Evolutionary conservation across 2,113 vertebrate genomes (phyloP).

Genomic region (Phyllostomus hastatus): DNA sequence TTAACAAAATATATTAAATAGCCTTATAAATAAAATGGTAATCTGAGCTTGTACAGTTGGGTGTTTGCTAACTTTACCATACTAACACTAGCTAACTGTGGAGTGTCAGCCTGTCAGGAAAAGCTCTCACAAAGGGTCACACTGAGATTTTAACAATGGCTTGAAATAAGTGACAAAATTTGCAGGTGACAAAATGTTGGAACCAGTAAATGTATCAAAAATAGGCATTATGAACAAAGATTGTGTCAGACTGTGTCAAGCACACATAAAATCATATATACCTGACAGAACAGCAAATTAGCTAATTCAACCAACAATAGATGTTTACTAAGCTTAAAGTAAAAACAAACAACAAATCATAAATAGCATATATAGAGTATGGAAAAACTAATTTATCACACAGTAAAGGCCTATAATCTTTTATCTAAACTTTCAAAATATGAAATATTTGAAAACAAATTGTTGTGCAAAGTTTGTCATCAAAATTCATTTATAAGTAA

Average conservation of each 20-base stretch:
- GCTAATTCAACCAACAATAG: neutral
- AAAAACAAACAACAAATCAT: neutral
- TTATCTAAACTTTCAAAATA: neutral
- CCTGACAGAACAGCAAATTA: neutral
- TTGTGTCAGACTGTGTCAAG: neutral
- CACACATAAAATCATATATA: neutral
- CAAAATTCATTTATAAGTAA: constrained; percentile 22
- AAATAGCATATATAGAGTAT: neutral
- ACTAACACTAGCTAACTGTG: neutral
- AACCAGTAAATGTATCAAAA: neutral
- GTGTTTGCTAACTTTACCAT: neutral
- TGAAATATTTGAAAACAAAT: neutral
- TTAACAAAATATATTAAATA: neutral
- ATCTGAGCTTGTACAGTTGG: neutral
- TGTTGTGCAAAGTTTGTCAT: neutral
- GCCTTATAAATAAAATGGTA: neutral
- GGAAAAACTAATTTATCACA: neutral
- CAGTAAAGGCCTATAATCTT: neutral
- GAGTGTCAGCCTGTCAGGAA: neutral
- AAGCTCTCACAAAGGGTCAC: neutral
- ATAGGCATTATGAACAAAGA: neutral
- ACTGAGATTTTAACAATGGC: neutral
- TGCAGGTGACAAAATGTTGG: neutral
- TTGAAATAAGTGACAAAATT: neutral
- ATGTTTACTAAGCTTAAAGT: neutral